Evolutionary conservation across 2,113 vertebrate genomes (phyloP).

Genomic region (Donacobius atricapilla): DNA sequence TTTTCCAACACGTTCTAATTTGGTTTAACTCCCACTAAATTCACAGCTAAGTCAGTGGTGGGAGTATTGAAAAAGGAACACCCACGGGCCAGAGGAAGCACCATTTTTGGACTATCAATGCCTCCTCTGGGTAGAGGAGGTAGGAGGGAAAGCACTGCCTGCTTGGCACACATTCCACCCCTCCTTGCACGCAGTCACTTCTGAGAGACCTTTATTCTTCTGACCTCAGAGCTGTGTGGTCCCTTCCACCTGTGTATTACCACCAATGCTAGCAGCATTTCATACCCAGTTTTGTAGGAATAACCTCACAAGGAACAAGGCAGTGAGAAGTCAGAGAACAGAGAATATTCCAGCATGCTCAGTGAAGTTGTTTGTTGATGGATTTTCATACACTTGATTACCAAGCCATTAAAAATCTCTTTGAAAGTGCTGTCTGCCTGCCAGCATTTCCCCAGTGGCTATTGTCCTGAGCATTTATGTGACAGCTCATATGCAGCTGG

Average conservation of each 20-base stretch:
- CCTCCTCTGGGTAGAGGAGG: not conserved
- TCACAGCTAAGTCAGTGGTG: constrained; percentile 2
- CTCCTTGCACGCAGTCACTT: accelerated
- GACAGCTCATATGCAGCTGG: not conserved
- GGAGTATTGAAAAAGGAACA: not conserved
- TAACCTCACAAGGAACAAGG: not conserved
- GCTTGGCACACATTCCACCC: not conserved
- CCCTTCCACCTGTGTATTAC: not conserved
- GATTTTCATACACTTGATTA: not conserved
- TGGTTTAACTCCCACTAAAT: constrained; percentile 29
- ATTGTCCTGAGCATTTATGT: not conserved
- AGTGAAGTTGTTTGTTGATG: not conserved
- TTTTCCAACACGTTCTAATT: not conserved
- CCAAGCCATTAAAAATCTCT: not conserved
- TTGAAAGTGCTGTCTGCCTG: not conserved
- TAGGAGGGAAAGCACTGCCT: not conserved
- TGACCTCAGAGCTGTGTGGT: not conserved
- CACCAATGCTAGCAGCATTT: not conserved
- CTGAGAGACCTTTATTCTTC: not conserved
- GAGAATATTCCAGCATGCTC: not conserved
- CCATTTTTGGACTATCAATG: not conserved
- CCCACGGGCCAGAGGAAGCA: not conserved
- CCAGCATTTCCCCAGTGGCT: not conserved
- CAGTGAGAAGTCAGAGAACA: not conserved
- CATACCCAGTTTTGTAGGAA: not conserved